A percentile compares a stretch with the other conserved stretches of the same genome.
phyloP scores from a whole-genome alignment of 2,888 invertebrate genomes.

The Lottia gigantea region DNA sequence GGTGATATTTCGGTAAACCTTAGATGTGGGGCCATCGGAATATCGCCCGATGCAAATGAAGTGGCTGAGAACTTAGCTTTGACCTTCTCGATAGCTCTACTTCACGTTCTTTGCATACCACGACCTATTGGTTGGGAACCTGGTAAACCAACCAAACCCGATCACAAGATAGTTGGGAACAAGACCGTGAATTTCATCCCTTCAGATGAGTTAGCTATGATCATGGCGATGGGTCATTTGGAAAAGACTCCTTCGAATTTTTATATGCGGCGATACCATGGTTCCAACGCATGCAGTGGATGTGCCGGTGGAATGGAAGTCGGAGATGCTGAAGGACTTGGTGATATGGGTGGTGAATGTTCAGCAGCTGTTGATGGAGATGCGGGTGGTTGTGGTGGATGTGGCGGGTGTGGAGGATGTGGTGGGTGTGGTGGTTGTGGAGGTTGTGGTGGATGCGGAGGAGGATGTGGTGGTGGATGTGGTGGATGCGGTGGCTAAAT shows the following conservation, averaged over 20 bases:
- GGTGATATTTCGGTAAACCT: conserved; percentile 55
- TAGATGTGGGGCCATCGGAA: conserved; percentile 51
- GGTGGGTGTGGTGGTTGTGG: background rate
- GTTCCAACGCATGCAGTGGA: conserved; percentile 49
- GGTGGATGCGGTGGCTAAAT: conserved; percentile 1
- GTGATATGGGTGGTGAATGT: background rate
- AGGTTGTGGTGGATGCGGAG: background rate
- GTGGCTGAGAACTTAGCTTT: conserved; percentile 70
- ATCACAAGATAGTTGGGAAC: conserved; percentile 21
- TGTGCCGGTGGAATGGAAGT: conserved; percentile 33
- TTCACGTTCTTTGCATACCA: conserved; percentile 71
- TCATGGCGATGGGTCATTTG: conserved; percentile 70
- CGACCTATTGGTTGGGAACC: conserved; percentile 49
- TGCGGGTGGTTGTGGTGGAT: background rate
- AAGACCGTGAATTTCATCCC: conserved; percentile 43
- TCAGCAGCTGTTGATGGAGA: background rate
- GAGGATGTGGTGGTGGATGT: background rate
- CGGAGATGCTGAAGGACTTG: background rate
- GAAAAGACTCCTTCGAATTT: conserved; percentile 63
- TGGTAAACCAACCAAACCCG: conserved; percentile 26
- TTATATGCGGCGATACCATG: conserved; percentile 49
- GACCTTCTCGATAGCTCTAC: conserved; percentile 69
- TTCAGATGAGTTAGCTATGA: conserved; percentile 61
- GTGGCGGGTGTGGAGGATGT: background rate
- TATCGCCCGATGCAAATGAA: conserved; percentile 47